Evolutionary conservation across 2,113 vertebrate genomes (phyloP).

Genomic region (Lepus timidus): DNA sequence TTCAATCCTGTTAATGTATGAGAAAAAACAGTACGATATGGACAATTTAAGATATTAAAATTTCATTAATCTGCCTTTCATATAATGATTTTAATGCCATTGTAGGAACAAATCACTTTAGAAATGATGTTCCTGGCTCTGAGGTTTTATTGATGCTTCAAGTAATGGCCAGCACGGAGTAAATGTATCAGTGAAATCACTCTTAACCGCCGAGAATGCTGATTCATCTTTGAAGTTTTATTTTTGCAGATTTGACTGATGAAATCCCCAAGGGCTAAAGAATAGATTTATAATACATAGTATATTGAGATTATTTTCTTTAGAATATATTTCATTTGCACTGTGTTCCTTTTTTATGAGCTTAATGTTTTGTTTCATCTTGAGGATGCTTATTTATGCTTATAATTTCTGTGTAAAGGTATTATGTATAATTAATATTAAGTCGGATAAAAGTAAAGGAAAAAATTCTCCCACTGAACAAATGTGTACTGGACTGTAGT

Average conservation of each 20-base stretch:
- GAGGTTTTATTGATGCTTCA: neutral
- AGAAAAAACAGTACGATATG: neutral
- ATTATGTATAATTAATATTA: neutral
- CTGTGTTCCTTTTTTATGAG: neutral
- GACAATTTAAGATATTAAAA: slow-evolving; percentile 51
- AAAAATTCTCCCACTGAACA: neutral
- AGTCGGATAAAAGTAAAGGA: slow-evolving; percentile 9
- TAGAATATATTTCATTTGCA: neutral
- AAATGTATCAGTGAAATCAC: neutral
- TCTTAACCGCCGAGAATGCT: neutral
- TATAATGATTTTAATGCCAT: neutral
- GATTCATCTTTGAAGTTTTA: neutral
- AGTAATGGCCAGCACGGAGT: neutral
- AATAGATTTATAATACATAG: neutral
- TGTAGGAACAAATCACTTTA: slow-evolving; percentile 38
- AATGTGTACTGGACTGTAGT: neutral
- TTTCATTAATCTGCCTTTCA: neutral
- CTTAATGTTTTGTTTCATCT: slow-evolving; percentile 26
- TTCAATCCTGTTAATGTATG: neutral
- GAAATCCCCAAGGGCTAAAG: slow-evolving; percentile 1
- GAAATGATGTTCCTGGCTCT: slow-evolving; percentile 37
- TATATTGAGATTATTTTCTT: neutral
- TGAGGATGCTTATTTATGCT: neutral
- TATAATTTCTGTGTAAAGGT: neutral
- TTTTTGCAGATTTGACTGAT: neutral